Percentiles rank a stretch among this genome's conserved stretches.
Conservation (phyloP, 1,140 invertebrate genomes). For the Drosophila lowei region DNA sequence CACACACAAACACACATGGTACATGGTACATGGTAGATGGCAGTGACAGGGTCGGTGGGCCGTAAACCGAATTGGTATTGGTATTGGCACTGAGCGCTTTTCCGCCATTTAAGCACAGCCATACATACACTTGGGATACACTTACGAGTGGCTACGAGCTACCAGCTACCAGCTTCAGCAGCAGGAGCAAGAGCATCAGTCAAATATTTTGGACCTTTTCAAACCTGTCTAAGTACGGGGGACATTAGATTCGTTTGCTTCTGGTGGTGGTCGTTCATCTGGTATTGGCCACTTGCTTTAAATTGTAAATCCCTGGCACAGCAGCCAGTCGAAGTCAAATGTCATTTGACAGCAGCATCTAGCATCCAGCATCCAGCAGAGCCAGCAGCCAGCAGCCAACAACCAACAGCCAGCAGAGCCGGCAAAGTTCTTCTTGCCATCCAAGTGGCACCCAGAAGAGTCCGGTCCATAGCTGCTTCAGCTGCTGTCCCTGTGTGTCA, state of each 20-base stretch:
- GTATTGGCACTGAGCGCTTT: constrained; percentile 71
- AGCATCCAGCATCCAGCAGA: background rate
- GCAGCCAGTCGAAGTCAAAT: constrained; percentile 67
- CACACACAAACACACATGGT: background rate
- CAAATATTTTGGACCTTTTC: constrained; percentile 50
- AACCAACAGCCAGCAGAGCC: too few species aligned
- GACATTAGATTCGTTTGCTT: constrained; percentile 33
- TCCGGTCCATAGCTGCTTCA: constrained; percentile 27
- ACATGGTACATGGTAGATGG: constrained; percentile 25
- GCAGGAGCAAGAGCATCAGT: constrained; percentile 11
- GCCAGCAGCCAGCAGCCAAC: constrained; percentile 9
- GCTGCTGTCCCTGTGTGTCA: constrained; percentile 18
- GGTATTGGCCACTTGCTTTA: constrained; percentile 80
- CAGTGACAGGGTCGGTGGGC: constrained; percentile 37
- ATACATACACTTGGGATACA: constrained; percentile 33
- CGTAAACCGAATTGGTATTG: constrained; percentile 76
- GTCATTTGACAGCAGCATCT: constrained; percentile 69
- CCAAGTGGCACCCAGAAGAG: constrained; percentile 14
- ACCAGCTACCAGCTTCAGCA: too few species aligned
- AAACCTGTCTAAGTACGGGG: constrained; percentile 20
- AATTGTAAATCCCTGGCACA: constrained; percentile 77
- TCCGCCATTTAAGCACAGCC: constrained; percentile 53
- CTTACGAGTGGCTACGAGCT: constrained; percentile 10
- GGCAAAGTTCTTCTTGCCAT: constrained; percentile 44
- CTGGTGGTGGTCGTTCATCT: constrained; percentile 71